Base-by-base conservation (phyloP, 2,113 vertebrate species). In the Hemichromis elongatus region DNA sequence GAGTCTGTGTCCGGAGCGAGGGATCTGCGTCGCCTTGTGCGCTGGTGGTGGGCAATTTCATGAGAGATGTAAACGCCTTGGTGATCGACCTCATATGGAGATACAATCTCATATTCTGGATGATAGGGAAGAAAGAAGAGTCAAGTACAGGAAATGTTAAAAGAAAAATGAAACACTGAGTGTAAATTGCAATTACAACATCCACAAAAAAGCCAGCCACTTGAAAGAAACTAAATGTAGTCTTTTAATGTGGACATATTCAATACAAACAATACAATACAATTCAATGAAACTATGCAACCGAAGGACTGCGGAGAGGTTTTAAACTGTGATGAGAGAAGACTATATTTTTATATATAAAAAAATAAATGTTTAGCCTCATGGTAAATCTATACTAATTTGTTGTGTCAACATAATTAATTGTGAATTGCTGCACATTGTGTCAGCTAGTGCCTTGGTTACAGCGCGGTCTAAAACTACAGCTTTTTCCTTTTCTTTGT, bases 61-160 rank as follows among this genome's bases (percentile, higher is more conserved):
- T 96, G 96, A 42, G 97, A 97, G 86, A 98, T 88, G 26, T 97
- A 97, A 42, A 81, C 84, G 2, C 97, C 97, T 21, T 92, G 86
- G 80, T 88, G 90, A 92, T 96, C 95, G 47, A 98, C 97, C 90
- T 98, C 97, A 4, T 97, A 97, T 8, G 96, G 97, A 59, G 96
- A 93, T 21, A 98, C 96, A 83, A 98, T 95, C 85, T 97, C 96
- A 87, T 96, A 98, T 85, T 98, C 97, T 98, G 91, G 79, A 90
- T 84, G 37, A 80, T 7, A 87, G 80, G 21, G 42, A 77, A 9
- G 42, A 50, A 68, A 24, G 3, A 56, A 35, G 24, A 59, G 1
- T 40, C 2, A n/a, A 61, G 81, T 2, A 10, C 7, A 78, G 24
- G 9, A 33, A 19, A 30, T 63, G 12, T 13, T 10, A 77, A 28